A percentile compares a stretch with the other conserved stretches of the same genome.
These are phyloP conservation scores for Pica pica DNA, from an alignment of 2,113 vertebrate species.

Conservation along the genomic window DNA sequence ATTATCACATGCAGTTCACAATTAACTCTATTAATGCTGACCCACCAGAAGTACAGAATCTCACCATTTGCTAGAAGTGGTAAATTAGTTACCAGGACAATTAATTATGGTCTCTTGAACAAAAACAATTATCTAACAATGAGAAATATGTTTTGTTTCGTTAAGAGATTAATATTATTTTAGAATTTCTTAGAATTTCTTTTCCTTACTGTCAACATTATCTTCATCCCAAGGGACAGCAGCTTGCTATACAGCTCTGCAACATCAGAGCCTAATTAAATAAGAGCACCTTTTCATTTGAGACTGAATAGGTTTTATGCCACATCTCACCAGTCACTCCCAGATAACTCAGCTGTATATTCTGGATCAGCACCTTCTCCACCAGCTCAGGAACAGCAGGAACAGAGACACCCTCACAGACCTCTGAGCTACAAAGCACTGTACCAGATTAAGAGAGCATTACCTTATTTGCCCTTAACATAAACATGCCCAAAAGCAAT, in stretches of 20 bases:
- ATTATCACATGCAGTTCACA: not conserved
- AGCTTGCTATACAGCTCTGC: not conserved
- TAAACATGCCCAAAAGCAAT: conserved; percentile 51
- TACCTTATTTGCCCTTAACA: conserved; percentile 57
- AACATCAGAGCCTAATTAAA: not conserved
- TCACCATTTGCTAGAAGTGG: not conserved
- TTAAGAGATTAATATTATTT: not conserved
- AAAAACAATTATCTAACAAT: not conserved
- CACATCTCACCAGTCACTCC: not conserved
- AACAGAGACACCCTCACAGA: not conserved
- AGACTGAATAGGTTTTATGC: not conserved
- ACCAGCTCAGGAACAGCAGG: not conserved
- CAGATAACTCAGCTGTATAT: not conserved
- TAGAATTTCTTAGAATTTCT: not conserved
- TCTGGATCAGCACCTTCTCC: not conserved
- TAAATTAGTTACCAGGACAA: not conserved
- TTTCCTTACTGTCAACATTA: not conserved
- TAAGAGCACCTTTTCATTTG: not conserved
- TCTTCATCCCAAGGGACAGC: not conserved
- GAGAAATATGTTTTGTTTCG: not conserved
- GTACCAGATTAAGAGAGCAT: not conserved
- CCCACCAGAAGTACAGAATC: not conserved
- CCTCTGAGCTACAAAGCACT: conserved; percentile 14
- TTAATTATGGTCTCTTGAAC: not conserved
- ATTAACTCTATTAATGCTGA: not conserved